Evolutionary conservation across 2,888 invertebrate species (phyloP).

Genomic region (Marasmarcha lunaedactyla): DNA sequence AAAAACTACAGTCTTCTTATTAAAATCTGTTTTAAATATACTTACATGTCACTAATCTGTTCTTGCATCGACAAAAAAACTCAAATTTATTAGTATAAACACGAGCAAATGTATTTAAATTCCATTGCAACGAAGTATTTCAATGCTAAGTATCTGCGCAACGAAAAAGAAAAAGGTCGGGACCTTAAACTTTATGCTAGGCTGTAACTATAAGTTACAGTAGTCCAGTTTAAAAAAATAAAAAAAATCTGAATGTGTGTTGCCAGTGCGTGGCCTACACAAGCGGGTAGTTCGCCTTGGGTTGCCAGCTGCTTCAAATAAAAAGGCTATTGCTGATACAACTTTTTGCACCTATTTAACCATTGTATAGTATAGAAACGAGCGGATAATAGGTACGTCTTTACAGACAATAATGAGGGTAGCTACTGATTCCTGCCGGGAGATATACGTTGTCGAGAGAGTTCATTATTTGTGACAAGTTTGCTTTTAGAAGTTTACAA

Average conservation of each 20-base stretch:
- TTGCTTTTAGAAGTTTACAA: no score
- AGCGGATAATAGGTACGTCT: neutral
- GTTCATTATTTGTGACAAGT: no score
- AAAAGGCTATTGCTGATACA: constrained; percentile 51
- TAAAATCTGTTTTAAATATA: no score
- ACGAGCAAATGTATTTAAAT: no score
- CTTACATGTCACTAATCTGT: no score
- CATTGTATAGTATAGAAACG: constrained; percentile 26
- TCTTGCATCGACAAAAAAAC: no score
- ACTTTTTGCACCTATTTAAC: constrained; percentile 45
- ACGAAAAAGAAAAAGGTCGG: neutral
- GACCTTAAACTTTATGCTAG: constrained; percentile 22
- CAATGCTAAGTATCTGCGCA: neutral
- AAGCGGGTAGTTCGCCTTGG: constrained; percentile 58
- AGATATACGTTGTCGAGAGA: no score
- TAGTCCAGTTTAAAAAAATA: constrained; percentile 12
- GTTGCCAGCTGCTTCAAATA: constrained; percentile 45
- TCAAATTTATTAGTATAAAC: no score
- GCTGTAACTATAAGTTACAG: constrained; percentile 15
- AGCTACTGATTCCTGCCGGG: no score
- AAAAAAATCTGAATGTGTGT: constrained; percentile 41
- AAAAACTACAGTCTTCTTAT: no score
- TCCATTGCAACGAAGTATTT: no score
- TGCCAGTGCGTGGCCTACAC: constrained; percentile 31
- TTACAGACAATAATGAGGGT: neutral